Evolutionary conservation across 2,113 vertebrate species (phyloP), one percentile per base, ranked within the genome.

Genomic region (Dendrocopos noguchii): DNA sequence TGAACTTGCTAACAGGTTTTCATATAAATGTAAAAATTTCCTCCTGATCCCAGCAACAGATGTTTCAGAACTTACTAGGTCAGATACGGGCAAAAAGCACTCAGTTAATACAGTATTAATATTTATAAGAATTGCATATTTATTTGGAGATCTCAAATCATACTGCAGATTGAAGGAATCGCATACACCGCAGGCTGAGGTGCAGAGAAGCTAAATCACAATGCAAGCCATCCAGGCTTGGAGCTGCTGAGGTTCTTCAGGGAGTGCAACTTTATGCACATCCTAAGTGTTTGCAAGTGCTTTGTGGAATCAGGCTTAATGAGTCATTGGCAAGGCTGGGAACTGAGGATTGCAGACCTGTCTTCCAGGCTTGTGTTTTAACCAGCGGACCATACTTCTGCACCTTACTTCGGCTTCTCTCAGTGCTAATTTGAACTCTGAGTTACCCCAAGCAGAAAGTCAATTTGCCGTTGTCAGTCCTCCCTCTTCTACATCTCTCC

Each of bases 41-140:
- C 29, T 25, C 66, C 73, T 80, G 65, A 93, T 94, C 87, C 80
- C 61, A 84, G 83, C 63, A 52, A 33, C 57, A 66, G 79, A 72
- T 91, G 92, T 78, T 84, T 94, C 73, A 68, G 80, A 90, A 79
- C 79, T 85, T 92, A 85, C 57, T 64, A 61, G 88, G 87, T 94
- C 95, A 93, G 85, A 94, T 86, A 80, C 88, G 94, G 88, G 90
- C 73, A 86, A 84, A 70, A 71, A 80, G 90, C 76, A 86, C 90
- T 94, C 92, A 96, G 83, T 89, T 94, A 95, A 94, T 96, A 91
- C 95, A 93, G 93, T 85, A 94, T 95, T 95, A 94, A 96, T 95
- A 96, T 95, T 95, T 92, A 94, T 90, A 74, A 78, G 50, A 78
- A 90, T 81, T 63, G 66, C 73, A 66, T 96, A 90, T 96, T 96